Base-by-base conservation (phyloP, 2,888 invertebrate genomes). In the Erynnis tages region DNA sequence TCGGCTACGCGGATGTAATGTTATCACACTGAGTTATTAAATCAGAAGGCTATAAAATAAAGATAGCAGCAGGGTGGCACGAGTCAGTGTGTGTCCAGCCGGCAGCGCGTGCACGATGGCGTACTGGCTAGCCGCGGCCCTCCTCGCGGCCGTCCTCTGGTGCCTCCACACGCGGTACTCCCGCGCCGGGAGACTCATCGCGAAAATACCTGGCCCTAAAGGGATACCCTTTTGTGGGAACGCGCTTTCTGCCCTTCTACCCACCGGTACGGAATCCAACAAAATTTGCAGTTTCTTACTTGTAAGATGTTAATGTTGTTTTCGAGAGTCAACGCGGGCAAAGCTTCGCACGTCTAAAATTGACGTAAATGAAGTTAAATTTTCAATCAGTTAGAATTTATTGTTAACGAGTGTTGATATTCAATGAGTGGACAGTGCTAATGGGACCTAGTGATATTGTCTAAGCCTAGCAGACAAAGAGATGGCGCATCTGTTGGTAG, bases 201-300 rank as follows among this genome's bases (percentile, higher is more conserved):
- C 66, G 29, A 69, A 59, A 47, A 69, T 86, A 52, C 82, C 83
- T 0, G 81, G 83, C 8, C 71, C 74, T 0, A 61, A 56, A 13
- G 61, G 66, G 0, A 54, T 61, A 45, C 73, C 76, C 0, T 40
- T 79, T 10, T 53, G 76, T 8, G 78, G 78, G 23, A 76, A 74
- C 48, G 53, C 65, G 3, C 49, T 67, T 10, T 62, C 62, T 35
- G 53, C 72, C 16, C 19, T 69, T 6, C 55, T 67, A 38, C 59
- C 66, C n/a, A 49, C 58, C 23, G 67, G 71, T 67, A 63, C 45
- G 57, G 13, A 21, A 4, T 21, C 7, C 5, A 13, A 13, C 3
- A 29, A 29, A 3, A 29, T 11, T 11, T 25, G 6, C n/a, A n/a
- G n/a, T n/a, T n/a, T n/a, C n/a, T n/a, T n/a, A n/a, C n/a, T n/a